Evolutionary conservation across 2,888 invertebrate species (phyloP).

Genomic region (Pachliopta kotzebuea): DNA sequence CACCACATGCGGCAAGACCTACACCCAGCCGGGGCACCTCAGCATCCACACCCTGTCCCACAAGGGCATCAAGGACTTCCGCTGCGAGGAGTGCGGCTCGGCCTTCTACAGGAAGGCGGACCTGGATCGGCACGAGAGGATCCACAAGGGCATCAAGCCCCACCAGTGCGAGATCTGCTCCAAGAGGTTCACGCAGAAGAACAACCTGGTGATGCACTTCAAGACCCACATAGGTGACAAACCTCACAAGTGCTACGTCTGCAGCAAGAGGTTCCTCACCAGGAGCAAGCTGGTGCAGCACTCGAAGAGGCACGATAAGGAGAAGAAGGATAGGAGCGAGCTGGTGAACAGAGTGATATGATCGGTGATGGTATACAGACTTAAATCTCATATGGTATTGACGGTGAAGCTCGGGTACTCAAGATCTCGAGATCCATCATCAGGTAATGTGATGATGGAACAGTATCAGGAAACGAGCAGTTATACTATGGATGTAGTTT

Average conservation of each 20-base stretch:
- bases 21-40: constrained; percentile 64
- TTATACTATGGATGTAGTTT: too few relatives aligned
- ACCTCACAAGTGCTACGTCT: constrained; percentile 52
- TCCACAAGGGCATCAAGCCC: constrained; percentile 62
- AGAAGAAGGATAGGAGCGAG: constrained; percentile 38
- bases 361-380: too few relatives aligned
- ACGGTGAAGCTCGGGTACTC: too few relatives aligned
- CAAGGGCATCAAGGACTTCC: constrained; percentile 61
- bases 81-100: constrained; percentile 55
- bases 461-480: too few relatives aligned
- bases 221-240: constrained; percentile 63
- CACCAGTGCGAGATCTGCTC: constrained; percentile 62
- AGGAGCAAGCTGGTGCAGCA: constrained; percentile 57
- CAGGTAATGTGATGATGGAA: too few relatives aligned
- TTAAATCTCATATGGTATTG: too few relatives aligned
- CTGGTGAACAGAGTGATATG: not conserved
- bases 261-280: constrained; percentile 59
- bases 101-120: constrained; percentile 67
- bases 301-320: constrained; percentile 55
- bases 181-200: constrained; percentile 65
- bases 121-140: constrained; percentile 62
- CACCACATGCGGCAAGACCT: constrained; percentile 64
- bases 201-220: constrained; percentile 64
- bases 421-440: too few relatives aligned
- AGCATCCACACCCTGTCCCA: constrained; percentile 62